Evolutionary conservation across 2,888 invertebrate species (phyloP), one percentile per base, ranked within the genome.

Genomic region (Hedychridium roseum): DNA sequence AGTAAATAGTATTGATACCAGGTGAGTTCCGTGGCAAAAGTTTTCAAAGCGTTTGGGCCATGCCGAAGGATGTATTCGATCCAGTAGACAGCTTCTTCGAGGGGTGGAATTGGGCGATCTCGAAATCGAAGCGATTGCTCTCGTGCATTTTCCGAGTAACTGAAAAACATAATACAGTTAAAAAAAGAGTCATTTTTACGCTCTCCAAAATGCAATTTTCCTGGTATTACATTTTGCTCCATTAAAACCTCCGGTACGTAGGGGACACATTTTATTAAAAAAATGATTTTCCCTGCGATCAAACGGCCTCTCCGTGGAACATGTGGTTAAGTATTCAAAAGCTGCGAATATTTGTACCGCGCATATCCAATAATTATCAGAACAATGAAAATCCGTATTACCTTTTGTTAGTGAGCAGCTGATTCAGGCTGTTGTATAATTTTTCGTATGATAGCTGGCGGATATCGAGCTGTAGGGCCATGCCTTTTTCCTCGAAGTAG

Each of bases 1-100:
- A 74, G 31, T 6, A 73, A 56, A 11, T 64, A 50, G 2, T 70
- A 68, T 38, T 73, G 69, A 56, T 70, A 73, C 70, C 71, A 72
- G 0, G 55, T 14, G 4, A 73, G 51, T 3, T 69, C 52, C n/a
- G 50, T 31, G 2, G 68, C 68, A 3, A 66, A 60, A 2, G 68
- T 68, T 45, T 50, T 54, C 17, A 68, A 31, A 2, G 52, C 38
- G 23, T 63, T 50, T 2, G 69, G 57, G 11, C 64, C 65, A 27
- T 68, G 53, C 28, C 56, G 57, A 18, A 59, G 35, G 17, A 60
- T 34, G 30, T 64, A 64, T 34, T 68, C 70, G 26, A 66, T 34
- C 63, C 64, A 68, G 18, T 58, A 70, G 9, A 50, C 42, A 0
- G 57, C 63, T 6, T 64, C 63, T 3, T 70, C 55, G 5, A 61